Conservation (phyloP, 1,140 invertebrate species). For the Caerostris extrusa region DNA sequence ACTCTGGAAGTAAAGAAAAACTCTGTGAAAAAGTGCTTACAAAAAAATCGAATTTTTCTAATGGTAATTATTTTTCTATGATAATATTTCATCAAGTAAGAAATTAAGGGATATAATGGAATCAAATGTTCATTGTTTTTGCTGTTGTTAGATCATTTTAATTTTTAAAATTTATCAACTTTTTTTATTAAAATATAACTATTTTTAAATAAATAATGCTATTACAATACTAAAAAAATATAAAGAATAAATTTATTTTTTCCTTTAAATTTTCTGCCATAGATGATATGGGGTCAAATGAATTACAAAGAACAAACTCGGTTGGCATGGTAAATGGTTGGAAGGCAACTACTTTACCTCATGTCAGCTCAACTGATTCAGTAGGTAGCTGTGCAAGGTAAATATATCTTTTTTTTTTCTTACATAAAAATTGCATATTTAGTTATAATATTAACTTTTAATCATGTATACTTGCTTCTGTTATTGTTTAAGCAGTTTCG, state of each 20-base stretch:
- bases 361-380: slow-evolving; percentile 60
- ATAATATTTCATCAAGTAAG: not conserved
- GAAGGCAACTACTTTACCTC: slow-evolving; percentile 62
- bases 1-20: slow-evolving; percentile 69
- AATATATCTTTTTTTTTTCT: not conserved
- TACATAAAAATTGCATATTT: too few species aligned
- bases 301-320: slow-evolving; percentile 66
- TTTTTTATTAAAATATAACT: not conserved
- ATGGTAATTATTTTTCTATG: slow-evolving; percentile 1
- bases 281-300: slow-evolving; percentile 67
- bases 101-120: not conserved
- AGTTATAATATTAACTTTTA: not conserved
- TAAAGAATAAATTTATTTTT: not conserved
- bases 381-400: slow-evolving; percentile 55
- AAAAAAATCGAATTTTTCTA: slow-evolving; percentile 65
- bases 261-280: not conserved
- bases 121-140: not conserved
- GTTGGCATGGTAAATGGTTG: slow-evolving; percentile 66
- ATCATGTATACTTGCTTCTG: not conserved
- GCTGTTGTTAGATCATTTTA: not conserved
- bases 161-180: not conserved
- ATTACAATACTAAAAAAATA: not conserved
- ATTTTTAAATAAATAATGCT: not conserved
- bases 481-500: too few species aligned
- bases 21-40: slow-evolving; percentile 54